Evolutionary conservation across 2,113 vertebrate genomes (phyloP), one percentile per base, ranked within the genome.

Genomic region (Axis porcinus): DNA sequence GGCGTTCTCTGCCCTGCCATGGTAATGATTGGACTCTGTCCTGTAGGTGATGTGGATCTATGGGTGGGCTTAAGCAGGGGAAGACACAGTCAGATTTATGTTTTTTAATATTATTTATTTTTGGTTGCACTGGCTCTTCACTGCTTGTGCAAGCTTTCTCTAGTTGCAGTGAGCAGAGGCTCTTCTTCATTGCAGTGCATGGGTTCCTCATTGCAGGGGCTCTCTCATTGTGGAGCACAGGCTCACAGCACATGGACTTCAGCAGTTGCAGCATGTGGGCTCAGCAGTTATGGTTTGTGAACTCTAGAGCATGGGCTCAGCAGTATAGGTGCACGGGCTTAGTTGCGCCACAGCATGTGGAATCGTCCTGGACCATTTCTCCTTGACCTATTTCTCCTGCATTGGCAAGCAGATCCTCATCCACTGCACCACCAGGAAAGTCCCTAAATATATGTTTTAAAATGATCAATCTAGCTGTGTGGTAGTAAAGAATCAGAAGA

Each of bases 221-320:
- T 74, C 67, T 74, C 70, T 43, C 43, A 2, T 27, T 43, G 36
- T 36, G 14, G 70, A 27, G 70, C 70, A 25, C 70, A 43, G 70
- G 70, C 70, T 40, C 6, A 14, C 25, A 36, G 36, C 21, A 74
- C 36, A 7, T 14, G 36, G 70, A 14, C 70, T 13, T 74, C 70
- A 43, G 36, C 7, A 25, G 36, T 0, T 25, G n/a, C 10, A 23
- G n/a, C n/a, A 23, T 12, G 67, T 25, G 36, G 36, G 11, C 70
- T 43, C 67, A 40, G 67, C 6, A 40, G 36, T 40, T 40, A 36
- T 0, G 0, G 17, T 10, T 21, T 40, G 11, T 40, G 67, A 40
- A 2, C 67, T 25, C 67, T 40, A 6, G 11, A 40, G 67, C 36
- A 3, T 25, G 67, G 36, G 67, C 36, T 74, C 2, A 12, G 23